Evolutionary conservation across 2,888 invertebrate species (phyloP), one percentile per base, ranked within the genome.

Genomic region (Cheilosia urbana): DNA sequence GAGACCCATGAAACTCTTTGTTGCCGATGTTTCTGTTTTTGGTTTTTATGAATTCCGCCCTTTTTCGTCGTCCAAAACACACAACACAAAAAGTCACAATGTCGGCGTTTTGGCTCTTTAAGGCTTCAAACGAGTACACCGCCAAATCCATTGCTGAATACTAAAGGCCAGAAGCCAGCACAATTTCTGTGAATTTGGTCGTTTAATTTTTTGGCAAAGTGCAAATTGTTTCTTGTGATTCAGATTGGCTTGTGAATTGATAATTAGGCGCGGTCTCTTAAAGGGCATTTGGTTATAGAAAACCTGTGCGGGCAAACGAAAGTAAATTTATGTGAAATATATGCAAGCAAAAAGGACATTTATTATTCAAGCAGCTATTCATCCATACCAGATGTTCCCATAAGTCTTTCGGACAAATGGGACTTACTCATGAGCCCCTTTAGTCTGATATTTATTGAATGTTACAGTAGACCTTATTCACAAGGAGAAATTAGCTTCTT

Each of bases 41-140:
- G 53, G 15, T 78, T 83, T 84, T 79, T 84, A 84, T 79, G 79
- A 79, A 84, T 79, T 84, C 79, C 83, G 83, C 83, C 83, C 83
- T 84, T 84, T 82, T 83, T 79, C 19, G 49, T 75, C 68, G 37
- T 58, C 73, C 69, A 49, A 65, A 77, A 49, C 30, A 57, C 37
- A 73, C 57, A 51, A 34, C n/a, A 55, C 51, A 75, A 53, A 75
- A 69, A 69, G 57, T 75, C 79, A 83, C 73, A 69, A 57, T 72
- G 76, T 71, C 82, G 82, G 83, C 83, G 27, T 68, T 73, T 78
- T 75, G 58, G 49, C 69, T 69, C 19, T 79, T 79, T 30, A 69
- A 73, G 63, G 73, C 72, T 73, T 79, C 83, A 84, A 84, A 84
- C 73, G 62, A 49, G 57, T 62, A 45, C 40, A 60, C 83, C 83